Base-by-base conservation (phyloP, 2,888 invertebrate genomes). In the Folsomia candida region DNA sequence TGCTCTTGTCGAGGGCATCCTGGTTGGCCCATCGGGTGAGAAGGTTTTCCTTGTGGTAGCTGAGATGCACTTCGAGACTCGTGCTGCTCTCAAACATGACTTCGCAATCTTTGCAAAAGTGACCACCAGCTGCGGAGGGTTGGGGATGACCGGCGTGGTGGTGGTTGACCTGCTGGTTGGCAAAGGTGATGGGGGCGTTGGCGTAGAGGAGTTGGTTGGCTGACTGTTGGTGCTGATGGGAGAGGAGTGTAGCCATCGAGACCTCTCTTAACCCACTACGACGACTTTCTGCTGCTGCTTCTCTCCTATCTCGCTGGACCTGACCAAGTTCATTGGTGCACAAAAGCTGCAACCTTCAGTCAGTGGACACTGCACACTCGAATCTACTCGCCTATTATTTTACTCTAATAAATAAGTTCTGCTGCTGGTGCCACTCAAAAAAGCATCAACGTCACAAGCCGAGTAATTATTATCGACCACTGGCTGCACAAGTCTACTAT, bases 21-120 rank as follows among this genome's bases (percentile, higher is more conserved):
- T 78, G 78, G 69, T 86, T 87, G 66, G 88, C 88, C 91, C 91
- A 91, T 84, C 89, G 90, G 77, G 87, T 88, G 81, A 90, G 85
- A 80, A 91, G 85, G 82, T 90, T 90, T 81, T 91, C 90, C 83
- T 91, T 90, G 81, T 91, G 90, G 83, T 91, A 92, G 81, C 89
- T 89, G 81, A 91, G 85, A 84, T 92, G 92, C 76, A 91, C 91
- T 81, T 91, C 89, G 78, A 92, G 86, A 72, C 91, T 91, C 81
- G 89, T 89, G 72, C 88, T 87, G 80, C 90, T 90, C 82, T 92
- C 90, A 82, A 92, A 87, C 81, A 87, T 88, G 78, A 91, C 84
- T 81, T 89, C 89, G 85, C 91, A 92, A 83, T 90, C 88, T 83
- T 89, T 89, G 85, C 91, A 92, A 82, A 88, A 88, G 72, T 80